A percentile compares a stretch with the other conserved stretches of the same genome.
Evolutionary conservation across 2,888 invertebrate genomes (phyloP).

Genomic region (Cybosia mesomella): DNA sequence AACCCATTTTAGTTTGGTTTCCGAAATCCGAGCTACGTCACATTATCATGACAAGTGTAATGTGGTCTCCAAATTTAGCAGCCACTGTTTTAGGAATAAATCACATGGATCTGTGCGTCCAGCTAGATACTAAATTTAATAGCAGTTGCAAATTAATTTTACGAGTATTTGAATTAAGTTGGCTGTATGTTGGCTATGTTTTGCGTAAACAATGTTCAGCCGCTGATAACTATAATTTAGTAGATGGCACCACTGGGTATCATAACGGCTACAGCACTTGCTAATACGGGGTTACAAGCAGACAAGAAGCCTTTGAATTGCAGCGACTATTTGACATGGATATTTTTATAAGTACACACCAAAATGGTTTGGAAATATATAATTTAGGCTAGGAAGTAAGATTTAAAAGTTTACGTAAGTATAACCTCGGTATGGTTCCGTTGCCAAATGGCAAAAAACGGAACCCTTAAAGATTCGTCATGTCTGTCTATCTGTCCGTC

Average conservation of each 20-base stretch:
- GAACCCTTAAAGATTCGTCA: too few species aligned
- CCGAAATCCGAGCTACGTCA: neutral
- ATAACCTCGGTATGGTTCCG: too few species aligned
- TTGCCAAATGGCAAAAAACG: too few species aligned
- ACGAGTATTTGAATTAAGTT: constrained; percentile 11
- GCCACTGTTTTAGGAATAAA: neutral
- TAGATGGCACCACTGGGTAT: constrained; percentile 10
- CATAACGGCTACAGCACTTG: constrained; percentile 3
- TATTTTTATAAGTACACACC: too few species aligned
- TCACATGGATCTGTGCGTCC: neutral
- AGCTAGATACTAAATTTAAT: constrained; percentile 7
- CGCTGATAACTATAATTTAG: constrained; percentile 17
- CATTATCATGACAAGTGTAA: neutral
- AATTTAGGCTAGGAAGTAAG: too few species aligned
- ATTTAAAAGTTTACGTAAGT: too few species aligned
- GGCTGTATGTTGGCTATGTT: neutral
- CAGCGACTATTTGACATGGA: neutral
- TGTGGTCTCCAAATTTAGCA: neutral
- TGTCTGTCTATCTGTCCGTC: too few species aligned
- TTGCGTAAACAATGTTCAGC: constrained; percentile 1
- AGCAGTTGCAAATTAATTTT: constrained; percentile 12
- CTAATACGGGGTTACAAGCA: neutral
- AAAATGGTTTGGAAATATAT: too few species aligned
- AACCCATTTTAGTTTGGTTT: neutral
- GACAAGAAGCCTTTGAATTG: neutral